Evolutionary conservation across 2,888 invertebrate species (phyloP).

Genomic region (Carpatolechia fugitivella): DNA sequence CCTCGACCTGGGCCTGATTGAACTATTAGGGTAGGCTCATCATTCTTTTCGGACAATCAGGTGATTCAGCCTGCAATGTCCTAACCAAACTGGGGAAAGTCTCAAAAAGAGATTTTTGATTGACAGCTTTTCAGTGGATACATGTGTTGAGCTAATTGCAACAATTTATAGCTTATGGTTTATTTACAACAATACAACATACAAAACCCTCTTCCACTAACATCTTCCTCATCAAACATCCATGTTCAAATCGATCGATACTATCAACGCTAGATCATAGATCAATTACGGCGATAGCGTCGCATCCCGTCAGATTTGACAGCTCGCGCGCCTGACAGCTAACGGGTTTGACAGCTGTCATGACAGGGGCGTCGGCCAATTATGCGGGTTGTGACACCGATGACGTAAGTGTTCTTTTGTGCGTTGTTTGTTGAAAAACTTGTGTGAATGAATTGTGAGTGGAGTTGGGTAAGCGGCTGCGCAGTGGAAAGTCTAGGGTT

Average conservation of each 20-base stretch:
- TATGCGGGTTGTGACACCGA: constrained; percentile 10
- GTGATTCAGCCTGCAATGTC: too few relatives aligned
- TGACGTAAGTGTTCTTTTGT: background rate
- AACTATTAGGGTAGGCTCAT: too few relatives aligned
- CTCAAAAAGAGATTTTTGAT: too few relatives aligned
- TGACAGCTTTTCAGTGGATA: too few relatives aligned
- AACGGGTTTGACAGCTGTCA: constrained; percentile 27
- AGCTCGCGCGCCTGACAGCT: constrained; percentile 17
- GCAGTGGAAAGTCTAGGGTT: too few relatives aligned
- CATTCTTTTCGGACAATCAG: too few relatives aligned
- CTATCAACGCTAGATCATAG: constrained; percentile 1
- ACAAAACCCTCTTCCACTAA: background rate
- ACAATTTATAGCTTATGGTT: too few relatives aligned
- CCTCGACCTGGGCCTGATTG: too few relatives aligned
- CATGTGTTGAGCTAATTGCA: too few relatives aligned
- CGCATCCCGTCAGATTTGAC: constrained; percentile 10
- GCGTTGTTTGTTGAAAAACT: background rate
- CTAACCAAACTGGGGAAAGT: too few relatives aligned
- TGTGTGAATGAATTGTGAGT: constrained; percentile 16
- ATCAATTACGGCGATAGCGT: constrained; percentile 17
- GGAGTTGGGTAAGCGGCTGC: too few relatives aligned
- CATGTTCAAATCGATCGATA: background rate
- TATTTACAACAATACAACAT: too few relatives aligned
- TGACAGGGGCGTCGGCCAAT: constrained; percentile 26
- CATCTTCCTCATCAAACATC: background rate